phyloP scores from a whole-genome alignment of 2,888 invertebrate species.

The Mylabris sibirica region DNA sequence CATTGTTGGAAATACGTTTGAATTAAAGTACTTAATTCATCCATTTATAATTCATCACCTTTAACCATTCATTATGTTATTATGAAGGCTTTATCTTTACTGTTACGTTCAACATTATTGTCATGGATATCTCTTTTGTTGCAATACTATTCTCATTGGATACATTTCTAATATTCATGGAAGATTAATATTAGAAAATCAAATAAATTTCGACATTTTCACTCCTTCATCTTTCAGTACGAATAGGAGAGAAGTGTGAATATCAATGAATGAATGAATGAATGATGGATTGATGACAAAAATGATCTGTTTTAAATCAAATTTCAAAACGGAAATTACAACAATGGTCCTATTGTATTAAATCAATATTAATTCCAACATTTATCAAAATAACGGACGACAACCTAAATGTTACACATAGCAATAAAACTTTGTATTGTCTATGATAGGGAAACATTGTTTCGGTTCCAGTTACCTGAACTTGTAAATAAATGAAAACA shows the following conservation, averaged over 20 bases:
- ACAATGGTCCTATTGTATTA: neutral
- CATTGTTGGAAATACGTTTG: neutral
- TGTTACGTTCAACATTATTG: neutral
- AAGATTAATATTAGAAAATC: constrained; percentile 5
- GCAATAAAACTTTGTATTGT: neutral
- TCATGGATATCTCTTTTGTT: neutral
- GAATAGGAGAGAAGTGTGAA: neutral
- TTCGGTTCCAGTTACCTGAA: no score
- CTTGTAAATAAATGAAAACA: no score
- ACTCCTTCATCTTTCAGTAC: neutral
- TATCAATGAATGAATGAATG: neutral
- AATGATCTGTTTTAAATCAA: constrained; percentile 1
- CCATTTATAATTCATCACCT: neutral
- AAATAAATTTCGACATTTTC: neutral
- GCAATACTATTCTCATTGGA: neutral
- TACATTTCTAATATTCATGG: constrained; percentile 5
- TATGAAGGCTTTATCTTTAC: neutral
- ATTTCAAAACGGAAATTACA: neutral
- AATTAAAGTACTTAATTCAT: constrained; percentile 1
- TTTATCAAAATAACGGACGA: neutral
- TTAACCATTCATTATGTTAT: neutral
- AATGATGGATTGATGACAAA: neutral
- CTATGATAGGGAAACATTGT: no score
- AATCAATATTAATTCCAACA: neutral
- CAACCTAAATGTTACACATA: neutral